These are phyloP conservation scores for Drosophila subsilvestris DNA, from an alignment of 2,888 invertebrate species.

Conservation along the genomic window DNA sequence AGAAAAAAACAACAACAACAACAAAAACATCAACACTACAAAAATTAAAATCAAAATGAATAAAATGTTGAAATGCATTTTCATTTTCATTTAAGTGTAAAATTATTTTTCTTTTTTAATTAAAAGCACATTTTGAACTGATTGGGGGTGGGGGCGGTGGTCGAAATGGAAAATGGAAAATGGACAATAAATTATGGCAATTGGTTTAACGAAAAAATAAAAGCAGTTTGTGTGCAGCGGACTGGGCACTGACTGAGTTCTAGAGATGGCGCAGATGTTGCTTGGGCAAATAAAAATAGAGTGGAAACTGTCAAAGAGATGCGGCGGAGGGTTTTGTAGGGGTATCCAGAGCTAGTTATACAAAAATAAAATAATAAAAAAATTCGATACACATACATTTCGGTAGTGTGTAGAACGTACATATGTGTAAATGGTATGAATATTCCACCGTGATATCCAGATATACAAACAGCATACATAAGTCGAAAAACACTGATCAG, in stretches of 20 bases:
- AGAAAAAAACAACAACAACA: conserved; percentile 10
- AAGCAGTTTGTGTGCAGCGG: neutral
- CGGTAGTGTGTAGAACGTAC: too few species aligned
- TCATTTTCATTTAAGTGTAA: conserved; percentile 60
- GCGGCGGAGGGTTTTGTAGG: neutral
- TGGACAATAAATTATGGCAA: conserved; percentile 69
- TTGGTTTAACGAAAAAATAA: conserved; percentile 36
- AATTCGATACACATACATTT: too few species aligned
- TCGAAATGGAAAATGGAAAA: conserved; percentile 6
- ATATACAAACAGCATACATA: too few species aligned
- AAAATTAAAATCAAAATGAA: conserved; percentile 21
- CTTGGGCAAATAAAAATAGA: neutral
- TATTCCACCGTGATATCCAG: too few species aligned
- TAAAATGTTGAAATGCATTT: conserved; percentile 61
- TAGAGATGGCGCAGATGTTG: neutral
- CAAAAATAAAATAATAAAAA: too few species aligned
- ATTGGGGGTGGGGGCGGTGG: neutral
- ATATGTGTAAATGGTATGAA: too few species aligned
- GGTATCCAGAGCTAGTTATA: neutral
- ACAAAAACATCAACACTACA: conserved; percentile 2
- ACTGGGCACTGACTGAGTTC: conserved; percentile 2
- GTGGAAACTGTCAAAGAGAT: conserved; percentile 1
- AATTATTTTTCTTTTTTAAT: conserved; percentile 62
- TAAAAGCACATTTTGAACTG: conserved; percentile 65
- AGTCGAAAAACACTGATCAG: too few species aligned